Base-by-base conservation (phyloP, 2,888 invertebrate genomes). In the Carcina quercana region DNA sequence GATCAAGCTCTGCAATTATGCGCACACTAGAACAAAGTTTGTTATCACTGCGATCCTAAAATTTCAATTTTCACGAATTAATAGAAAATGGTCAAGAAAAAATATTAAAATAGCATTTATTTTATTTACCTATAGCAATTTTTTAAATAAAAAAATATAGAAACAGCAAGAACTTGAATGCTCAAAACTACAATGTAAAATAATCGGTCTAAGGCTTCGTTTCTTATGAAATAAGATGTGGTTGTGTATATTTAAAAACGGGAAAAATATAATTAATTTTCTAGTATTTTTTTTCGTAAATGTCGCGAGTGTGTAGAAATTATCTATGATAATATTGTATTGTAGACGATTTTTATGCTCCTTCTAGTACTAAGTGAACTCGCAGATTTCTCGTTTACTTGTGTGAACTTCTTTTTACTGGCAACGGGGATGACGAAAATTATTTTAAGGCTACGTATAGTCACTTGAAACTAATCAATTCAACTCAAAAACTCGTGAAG, bases 181-280 rank as follows among this genome's bases (percentile, higher is more conserved):
- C 52, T 54, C 50, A 58, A 56, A 17, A 47, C 32, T 42, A 37
- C 37, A 32, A 13, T 13, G 42, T 37, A 43, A 54, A 57, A 52
- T 53, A 57, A 57, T 43, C 13, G 14, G 35, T 39, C 28, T 53
- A 60, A 63, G 53, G 61, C 56, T 64, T 70, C 36, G 42, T 65
- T 44, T 72, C 73, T 70, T 72, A 74, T 71, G 55, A 66, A 63
- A 66, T 69, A 69, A 66, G 65, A 68, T 56, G 62, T 66, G 74
- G 76, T 74, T 75, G 75, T 75, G 75, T 66, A 64, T 43, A 39
- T 37, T 43, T 55, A 56, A 53, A 42, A 53, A 56, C 50, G 43
- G 40, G 38, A 41, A 43, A 35, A 37, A 24, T 27, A 25, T 28
- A 22, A 6, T 15, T 40, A 48, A 45, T 61, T 62, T 69, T 64